A percentile compares a stretch with the other conserved stretches of the same genome.
These are phyloP conservation scores for Tricholauxania praeusta DNA, from an alignment of 2,888 invertebrate genomes.

Conservation along the genomic window DNA sequence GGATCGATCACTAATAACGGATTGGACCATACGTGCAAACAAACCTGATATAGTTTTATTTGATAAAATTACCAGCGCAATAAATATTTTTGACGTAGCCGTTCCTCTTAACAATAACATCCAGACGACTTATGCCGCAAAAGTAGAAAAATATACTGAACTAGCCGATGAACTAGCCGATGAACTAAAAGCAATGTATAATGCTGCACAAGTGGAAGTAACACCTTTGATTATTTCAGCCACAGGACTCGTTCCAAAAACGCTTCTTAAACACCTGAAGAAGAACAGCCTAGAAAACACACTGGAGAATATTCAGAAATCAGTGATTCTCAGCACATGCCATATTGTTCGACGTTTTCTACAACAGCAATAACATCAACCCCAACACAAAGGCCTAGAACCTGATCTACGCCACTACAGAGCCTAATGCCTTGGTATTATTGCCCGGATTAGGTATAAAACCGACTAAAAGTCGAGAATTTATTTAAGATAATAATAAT, in stretches of 20 bases:
- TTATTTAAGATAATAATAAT: not conserved
- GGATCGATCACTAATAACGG: not conserved
- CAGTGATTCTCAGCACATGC: constrained; percentile 31
- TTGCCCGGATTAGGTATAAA: constrained; percentile 4
- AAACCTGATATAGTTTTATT: constrained; percentile 2
- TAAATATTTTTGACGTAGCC: not conserved
- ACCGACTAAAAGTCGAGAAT: not conserved
- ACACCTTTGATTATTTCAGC: constrained; percentile 23
- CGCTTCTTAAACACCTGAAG: not conserved
- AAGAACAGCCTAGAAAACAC: not conserved
- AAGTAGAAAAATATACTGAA: constrained; percentile 18
- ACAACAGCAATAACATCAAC: constrained; percentile 10
- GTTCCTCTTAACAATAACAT: not conserved
- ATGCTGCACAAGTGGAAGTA: not conserved
- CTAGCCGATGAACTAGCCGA: constrained; percentile 20
- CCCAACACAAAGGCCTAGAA: not conserved
- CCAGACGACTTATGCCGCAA: not conserved
- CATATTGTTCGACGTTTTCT: constrained; percentile 25
- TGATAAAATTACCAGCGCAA: not conserved
- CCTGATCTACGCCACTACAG: constrained; percentile 19
- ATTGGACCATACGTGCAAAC: not conserved
- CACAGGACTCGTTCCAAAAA: constrained; percentile 21
- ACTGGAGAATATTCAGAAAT: constrained; percentile 21
- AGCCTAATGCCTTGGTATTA: constrained; percentile 24
- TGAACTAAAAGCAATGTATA: constrained; percentile 22